These are phyloP conservation scores for Tragelaphus scriptus DNA, from an alignment of 2,113 vertebrate genomes.

Conservation along the genomic window DNA sequence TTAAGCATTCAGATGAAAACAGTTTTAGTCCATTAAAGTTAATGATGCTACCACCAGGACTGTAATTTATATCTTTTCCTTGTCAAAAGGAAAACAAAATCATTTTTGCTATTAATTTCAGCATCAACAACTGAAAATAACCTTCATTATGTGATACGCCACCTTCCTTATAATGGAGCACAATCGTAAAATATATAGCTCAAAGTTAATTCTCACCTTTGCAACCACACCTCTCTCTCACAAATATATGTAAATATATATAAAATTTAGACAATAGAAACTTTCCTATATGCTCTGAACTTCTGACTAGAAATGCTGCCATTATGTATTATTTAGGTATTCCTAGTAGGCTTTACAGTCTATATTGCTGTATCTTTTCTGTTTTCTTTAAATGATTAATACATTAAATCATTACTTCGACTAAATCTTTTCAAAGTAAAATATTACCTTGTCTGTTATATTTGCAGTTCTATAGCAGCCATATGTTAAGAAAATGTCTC, in stretches of 20 bases:
- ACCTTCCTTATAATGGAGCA: constrained; percentile 40
- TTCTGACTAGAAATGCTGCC: constrained; percentile 72
- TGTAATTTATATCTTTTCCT: constrained; percentile 61
- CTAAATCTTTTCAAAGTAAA: constrained; percentile 65
- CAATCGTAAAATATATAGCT: constrained; percentile 61
- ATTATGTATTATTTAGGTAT: constrained; percentile 75
- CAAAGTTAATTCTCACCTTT: constrained; percentile 73
- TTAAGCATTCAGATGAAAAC: constrained; percentile 41
- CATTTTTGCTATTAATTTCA: constrained; percentile 66
- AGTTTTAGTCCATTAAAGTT: constrained; percentile 56
- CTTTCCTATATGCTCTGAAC: constrained; percentile 71
- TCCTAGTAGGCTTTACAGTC: constrained; percentile 65
- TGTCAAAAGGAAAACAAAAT: constrained; percentile 63
- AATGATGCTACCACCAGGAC: constrained; percentile 51
- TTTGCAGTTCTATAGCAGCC: constrained; percentile 69
- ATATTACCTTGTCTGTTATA: constrained; percentile 73
- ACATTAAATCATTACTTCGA: constrained; percentile 62
- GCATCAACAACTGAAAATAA: constrained; percentile 62
- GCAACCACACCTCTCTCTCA: constrained; percentile 66
- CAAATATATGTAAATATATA: constrained; percentile 6
- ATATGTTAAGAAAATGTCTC: constrained; percentile 69
- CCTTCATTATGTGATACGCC: constrained; percentile 64
- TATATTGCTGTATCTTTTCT: constrained; percentile 44
- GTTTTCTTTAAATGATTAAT: constrained; percentile 51
- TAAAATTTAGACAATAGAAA: constrained; percentile 71